Evolutionary conservation across 1,140 invertebrate species (phyloP).

Genomic region (Brachionus plicatilis): DNA sequence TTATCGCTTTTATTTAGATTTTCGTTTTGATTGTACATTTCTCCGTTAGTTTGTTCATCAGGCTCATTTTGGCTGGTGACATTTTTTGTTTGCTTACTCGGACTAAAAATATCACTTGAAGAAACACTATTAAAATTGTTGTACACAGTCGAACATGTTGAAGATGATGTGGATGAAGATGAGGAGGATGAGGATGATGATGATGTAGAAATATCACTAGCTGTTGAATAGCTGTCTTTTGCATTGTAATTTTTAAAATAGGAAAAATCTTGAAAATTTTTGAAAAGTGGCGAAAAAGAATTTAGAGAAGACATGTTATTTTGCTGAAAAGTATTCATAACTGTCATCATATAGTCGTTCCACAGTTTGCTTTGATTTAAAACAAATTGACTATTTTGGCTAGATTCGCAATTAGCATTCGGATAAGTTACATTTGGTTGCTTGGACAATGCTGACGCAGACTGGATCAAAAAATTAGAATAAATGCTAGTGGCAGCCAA

Average conservation of each 20-base stretch:
- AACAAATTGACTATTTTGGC: not conserved
- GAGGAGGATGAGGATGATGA: not conserved
- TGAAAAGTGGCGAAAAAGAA: not conserved
- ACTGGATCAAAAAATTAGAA: not conserved
- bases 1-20: not conserved
- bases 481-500: not conserved
- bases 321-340: not conserved
- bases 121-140: conserved; percentile 6
- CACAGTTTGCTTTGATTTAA: not conserved
- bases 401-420: not conserved
- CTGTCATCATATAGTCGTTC: not conserved
- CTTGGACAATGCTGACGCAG: not conserved
- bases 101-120: not conserved
- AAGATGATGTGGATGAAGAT: not conserved
- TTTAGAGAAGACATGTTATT: not conserved
- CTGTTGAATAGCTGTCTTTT: not conserved
- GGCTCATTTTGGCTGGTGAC: not conserved
- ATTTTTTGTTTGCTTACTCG: not conserved
- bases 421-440: not conserved
- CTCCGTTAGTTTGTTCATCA: not conserved
- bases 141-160: not conserved
- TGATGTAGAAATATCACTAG: not conserved
- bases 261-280: not conserved
- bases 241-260: not conserved
- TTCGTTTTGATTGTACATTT: not conserved